Base-by-base conservation (phyloP, 2,888 invertebrate genomes). In the Drosophila subquinaria region DNA sequence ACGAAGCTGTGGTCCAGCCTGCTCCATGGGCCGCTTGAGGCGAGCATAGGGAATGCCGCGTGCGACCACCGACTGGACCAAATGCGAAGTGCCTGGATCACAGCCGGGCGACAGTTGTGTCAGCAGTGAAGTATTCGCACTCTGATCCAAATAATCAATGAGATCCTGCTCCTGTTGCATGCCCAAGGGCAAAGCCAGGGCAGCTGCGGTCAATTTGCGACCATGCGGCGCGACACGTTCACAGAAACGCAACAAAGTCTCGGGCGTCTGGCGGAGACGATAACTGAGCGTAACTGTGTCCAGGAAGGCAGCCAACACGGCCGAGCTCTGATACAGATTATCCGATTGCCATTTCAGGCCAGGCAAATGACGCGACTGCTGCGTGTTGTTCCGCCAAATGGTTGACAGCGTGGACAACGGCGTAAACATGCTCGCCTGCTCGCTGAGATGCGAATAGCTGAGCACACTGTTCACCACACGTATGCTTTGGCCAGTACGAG, bases 221-320 rank as follows among this genome's bases (percentile, higher is more conserved):
- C 96, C 96, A 89, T 95, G 94, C 20, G 95, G 94, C 47, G 95
- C 95, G 85, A 98, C 93, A 87, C 96, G 95, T 0, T 94, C 94
- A 90, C 95, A 95, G 57, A 96, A 93, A 85, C 95, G 95, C 4
- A 95, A 94, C 42, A 96, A 82, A 8, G 94, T 94, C 70, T 94
- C 94, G 4, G 93, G 93, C 0, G 92, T 82, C 42, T 92, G 90
- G 90, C 94, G 95, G 33, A 95, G 92, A 75, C 98, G 95, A 91
- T 96, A 97, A 76, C 96, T 95, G 61, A 97, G 93, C 17, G 96
- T 95, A 33, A 97, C 92, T 3, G 97, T 97, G 83, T 98, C 98
- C 56, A 98, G 92, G 63, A 96, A 96, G 8, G 97, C 94, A 23
- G 97, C 98, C 65, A 98, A 90, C 72, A 98, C 93, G 1, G 97